A percentile compares a stretch with the other conserved stretches of the same genome.
These are phyloP conservation scores for Oreochromis aureus DNA, from an alignment of 2,113 vertebrate species.

Conservation along the genomic window DNA sequence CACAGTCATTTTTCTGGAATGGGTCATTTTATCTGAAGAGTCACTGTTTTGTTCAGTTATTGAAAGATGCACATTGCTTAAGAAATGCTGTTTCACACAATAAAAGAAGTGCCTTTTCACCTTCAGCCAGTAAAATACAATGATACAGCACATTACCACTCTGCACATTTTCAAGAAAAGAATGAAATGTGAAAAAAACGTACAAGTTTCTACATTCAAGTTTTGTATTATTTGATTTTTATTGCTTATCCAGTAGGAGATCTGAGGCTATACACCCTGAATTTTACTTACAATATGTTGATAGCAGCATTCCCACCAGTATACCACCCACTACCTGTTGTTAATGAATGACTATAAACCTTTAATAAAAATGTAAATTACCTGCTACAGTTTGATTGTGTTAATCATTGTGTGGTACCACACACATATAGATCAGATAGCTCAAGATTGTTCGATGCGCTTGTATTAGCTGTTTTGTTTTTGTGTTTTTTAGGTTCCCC, in stretches of 20 bases:
- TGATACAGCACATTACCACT: neutral
- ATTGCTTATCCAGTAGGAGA: neutral
- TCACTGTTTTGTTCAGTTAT: neutral
- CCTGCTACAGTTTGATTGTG: neutral
- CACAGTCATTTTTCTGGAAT: neutral
- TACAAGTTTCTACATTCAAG: neutral
- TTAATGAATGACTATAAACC: neutral
- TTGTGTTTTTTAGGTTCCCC: neutral
- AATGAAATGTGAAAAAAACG: neutral
- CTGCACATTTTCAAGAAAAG: neutral
- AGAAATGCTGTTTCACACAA: neutral
- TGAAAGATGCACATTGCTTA: neutral
- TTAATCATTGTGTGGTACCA: neutral
- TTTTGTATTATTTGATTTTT: neutral
- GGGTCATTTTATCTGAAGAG: neutral
- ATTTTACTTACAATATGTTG: neutral
- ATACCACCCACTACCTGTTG: neutral
- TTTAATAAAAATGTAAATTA: neutral
- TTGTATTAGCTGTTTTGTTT: neutral
- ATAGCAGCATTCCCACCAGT: neutral
- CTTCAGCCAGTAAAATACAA: neutral
- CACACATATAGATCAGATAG: neutral
- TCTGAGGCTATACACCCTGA: neutral
- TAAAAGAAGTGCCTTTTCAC: neutral
- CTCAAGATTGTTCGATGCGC: neutral